phyloP scores from a whole-genome alignment of 2,888 invertebrate genomes.

The Lasioglossum figueresi region DNA sequence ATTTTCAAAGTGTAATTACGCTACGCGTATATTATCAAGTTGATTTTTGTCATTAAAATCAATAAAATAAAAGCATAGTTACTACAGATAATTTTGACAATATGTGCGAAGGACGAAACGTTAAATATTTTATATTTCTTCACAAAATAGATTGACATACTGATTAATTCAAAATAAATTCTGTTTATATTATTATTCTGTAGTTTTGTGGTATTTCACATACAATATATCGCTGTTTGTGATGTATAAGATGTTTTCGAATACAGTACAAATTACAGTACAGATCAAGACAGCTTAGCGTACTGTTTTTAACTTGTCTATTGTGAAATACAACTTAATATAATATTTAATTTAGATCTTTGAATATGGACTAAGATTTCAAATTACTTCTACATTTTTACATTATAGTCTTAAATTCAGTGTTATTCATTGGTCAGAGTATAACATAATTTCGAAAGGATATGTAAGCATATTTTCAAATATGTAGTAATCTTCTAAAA shows the following conservation, averaged over 20 bases:
- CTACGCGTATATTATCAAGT: slow-evolving; percentile 26
- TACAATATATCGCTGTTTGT: slow-evolving; percentile 2
- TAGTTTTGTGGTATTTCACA: background rate
- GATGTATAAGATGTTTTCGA: slow-evolving; percentile 12
- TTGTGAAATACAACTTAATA: background rate
- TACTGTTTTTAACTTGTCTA: slow-evolving; percentile 2
- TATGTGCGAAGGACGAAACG: background rate
- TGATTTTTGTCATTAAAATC: slow-evolving; percentile 27
- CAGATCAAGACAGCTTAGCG: background rate
- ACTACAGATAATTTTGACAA: slow-evolving; percentile 16
- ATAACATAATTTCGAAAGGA: background rate
- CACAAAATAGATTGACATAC: background rate
- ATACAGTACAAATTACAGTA: background rate
- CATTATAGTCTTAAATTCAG: slow-evolving; percentile 11
- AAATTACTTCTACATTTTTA: background rate
- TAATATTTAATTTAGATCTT: background rate
- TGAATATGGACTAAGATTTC: background rate
- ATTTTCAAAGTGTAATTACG: background rate
- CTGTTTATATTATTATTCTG: slow-evolving; percentile 14
- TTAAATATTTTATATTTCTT: background rate
- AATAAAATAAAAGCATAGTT: slow-evolving; percentile 11
- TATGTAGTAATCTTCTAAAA: slow-evolving; percentile 5
- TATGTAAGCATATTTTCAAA: background rate
- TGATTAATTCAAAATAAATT: slow-evolving; percentile 6
- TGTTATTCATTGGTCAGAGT: background rate